Base-by-base conservation (phyloP, 92 coral and sea anemone species). In the Anthopleura xanthogrammica region DNA sequence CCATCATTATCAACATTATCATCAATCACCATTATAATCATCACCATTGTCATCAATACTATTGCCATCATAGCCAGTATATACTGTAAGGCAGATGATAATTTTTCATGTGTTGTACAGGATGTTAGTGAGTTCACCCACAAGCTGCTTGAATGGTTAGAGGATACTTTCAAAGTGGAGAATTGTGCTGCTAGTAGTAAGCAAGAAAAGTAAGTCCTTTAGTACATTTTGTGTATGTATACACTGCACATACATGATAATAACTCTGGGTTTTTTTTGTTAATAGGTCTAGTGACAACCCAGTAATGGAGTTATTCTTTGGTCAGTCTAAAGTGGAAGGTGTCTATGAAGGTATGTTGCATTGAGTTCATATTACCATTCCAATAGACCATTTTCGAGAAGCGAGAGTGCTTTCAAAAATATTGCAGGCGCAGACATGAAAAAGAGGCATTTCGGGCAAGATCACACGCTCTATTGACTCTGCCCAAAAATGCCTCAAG, bases 91-190 rank as follows among this genome's bases (percentile, higher is more conserved):
- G 70, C 5, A 23, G 11, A 62, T 62, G 70, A 42, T 82, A 72
- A 76, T 65, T 55, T 41, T 76, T 50, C 48, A 52, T 19, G 48
- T 79, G 70, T 76, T 82, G 12, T 85, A 20, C 72, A 94, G 98
- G 98, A 94, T 92, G 98, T 94, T 6, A 94, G 94, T 88, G 98
- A 94, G 87, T 94, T 94, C 80, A 92, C 95, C 36, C 94, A 92
- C 46, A 94, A 94, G 86, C 68, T 94, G 66, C 91, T 94, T 12
- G 98, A 94, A 60, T 94, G 95, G 96, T 85, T 94, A 29, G 98
- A 92, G 87, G 98, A 91, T 50, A 86, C 97, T 6, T 94, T 92
- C 55, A 92, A 94, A 86, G 90, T 22, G 12, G 91, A 88, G 41
- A 80, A 85, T 8, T 71, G 78, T 56, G 72, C 82, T 24, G 85